Percentiles rank a stretch among this genome's conserved stretches.
Evolutionary conservation across 2,888 invertebrate species (phyloP).

Genomic region (Hypercompe scribonia): DNA sequence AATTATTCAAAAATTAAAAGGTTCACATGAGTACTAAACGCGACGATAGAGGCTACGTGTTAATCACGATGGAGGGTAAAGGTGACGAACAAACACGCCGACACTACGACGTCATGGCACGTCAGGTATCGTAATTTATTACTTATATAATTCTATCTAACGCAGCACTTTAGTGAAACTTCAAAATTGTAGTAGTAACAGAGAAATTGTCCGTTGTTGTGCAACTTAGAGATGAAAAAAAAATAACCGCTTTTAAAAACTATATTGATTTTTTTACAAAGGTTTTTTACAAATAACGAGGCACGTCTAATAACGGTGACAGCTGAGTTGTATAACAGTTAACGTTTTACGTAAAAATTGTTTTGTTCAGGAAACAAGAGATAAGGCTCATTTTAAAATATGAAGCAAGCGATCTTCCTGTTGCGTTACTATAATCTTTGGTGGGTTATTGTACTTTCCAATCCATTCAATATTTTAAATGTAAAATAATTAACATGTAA

Average conservation of each 20-base stretch:
- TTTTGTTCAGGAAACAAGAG: background rate
- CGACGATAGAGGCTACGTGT: conserved; percentile 37
- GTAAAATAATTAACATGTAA: background rate
- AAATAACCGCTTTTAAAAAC: background rate
- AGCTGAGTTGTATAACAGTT: background rate
- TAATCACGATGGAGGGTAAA: conserved; percentile 60
- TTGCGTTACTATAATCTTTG: background rate
- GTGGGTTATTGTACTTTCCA: background rate
- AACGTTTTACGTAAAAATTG: background rate
- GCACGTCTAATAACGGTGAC: background rate
- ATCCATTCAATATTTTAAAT: background rate
- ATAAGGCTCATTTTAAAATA: too few species aligned
- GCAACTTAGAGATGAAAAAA: background rate
- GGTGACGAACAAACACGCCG: conserved; percentile 55
- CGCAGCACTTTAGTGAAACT: background rate
- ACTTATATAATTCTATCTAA: conserved; percentile 6
- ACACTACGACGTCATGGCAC: conserved; percentile 41
- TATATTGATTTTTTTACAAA: background rate
- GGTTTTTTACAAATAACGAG: background rate
- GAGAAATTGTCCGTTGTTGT: background rate
- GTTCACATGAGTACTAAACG: background rate
- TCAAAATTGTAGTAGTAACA: background rate
- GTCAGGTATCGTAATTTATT: conserved; percentile 45
- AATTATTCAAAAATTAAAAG: background rate
- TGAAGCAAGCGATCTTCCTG: background rate